phyloP scores from a whole-genome alignment of 2,797 vertebrate species.

The Chelon labrosus region DNA sequence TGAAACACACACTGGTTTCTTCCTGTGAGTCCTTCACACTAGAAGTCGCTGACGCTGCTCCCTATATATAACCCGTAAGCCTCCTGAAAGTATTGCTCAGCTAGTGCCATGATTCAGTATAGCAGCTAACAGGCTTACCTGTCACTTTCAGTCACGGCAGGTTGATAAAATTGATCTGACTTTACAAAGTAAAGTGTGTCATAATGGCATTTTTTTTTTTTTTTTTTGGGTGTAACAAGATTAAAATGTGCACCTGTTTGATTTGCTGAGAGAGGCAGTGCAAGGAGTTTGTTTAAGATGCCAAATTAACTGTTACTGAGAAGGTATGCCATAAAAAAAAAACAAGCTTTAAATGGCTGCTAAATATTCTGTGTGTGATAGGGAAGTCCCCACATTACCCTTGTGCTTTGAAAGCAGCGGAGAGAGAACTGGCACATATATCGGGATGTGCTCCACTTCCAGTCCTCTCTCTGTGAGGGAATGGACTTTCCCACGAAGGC shows the following conservation, averaged over 20 bases:
- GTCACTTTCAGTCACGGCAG: constrained; percentile 45
- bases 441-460: constrained; percentile 92
- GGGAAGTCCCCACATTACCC: constrained; percentile 56
- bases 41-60: constrained; percentile 53
- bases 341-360: neutral
- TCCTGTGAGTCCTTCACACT: constrained; percentile 21
- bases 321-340: neutral
- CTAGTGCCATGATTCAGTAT: constrained; percentile 51
- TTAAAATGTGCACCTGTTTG: constrained; percentile 2
- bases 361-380: neutral
- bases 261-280: neutral
- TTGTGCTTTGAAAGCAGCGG: constrained; percentile 85
- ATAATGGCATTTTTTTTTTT: constrained; percentile 22
- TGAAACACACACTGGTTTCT: constrained; percentile 22
- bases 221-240: constrained; percentile 29
- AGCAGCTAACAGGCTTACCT: constrained; percentile 60
- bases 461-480: constrained; percentile 87
- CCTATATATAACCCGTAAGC: constrained; percentile 22
- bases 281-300: neutral
- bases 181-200: constrained; percentile 33
- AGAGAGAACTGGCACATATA: constrained; percentile 88
- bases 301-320: neutral
- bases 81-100: constrained; percentile 29
- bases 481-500: constrained; percentile 88
- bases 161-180: constrained; percentile 28